Percentiles rank a stretch among this genome's conserved stretches.
These are phyloP conservation scores for Argya squamiceps DNA, from an alignment of 2,797 vertebrate species.

Conservation along the genomic window DNA sequence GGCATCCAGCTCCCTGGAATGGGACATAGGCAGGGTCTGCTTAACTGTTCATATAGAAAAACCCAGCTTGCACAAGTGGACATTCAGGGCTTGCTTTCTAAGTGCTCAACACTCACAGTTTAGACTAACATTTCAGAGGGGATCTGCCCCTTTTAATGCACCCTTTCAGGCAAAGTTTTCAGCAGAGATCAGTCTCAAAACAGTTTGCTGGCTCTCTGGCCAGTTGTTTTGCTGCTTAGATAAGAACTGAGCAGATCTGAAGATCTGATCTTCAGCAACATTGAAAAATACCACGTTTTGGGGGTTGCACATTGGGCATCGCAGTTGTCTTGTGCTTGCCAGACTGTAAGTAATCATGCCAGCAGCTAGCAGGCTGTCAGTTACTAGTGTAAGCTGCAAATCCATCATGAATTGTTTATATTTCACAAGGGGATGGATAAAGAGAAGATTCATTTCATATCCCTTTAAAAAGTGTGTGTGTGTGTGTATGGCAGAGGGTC, in stretches of 20 bases:
- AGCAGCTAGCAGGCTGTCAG: slow-evolving; percentile 57
- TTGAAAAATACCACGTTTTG: neutral
- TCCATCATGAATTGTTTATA: slow-evolving; percentile 41
- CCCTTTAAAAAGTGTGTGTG: neutral
- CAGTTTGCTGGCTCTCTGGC: neutral
- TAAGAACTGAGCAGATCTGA: neutral
- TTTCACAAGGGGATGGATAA: neutral
- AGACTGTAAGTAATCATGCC: slow-evolving; percentile 46
- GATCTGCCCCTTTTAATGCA: neutral
- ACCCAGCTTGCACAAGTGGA: neutral
- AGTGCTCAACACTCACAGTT: neutral
- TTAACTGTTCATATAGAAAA: neutral
- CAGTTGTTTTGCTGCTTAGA: neutral
- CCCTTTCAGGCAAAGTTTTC: neutral
- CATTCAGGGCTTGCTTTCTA: neutral
- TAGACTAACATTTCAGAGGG: neutral
- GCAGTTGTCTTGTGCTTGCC: neutral
- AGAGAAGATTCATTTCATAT: neutral
- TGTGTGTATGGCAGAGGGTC: accelerated
- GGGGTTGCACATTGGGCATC: neutral
- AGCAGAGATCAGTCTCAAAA: neutral
- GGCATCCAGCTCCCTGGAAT: neutral
- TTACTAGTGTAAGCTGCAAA: slow-evolving; percentile 31
- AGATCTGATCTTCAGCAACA: neutral
- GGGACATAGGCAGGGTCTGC: neutral